phyloP scores from a whole-genome alignment of 2,797 vertebrate species.

The Pagetopsis macropterus region DNA sequence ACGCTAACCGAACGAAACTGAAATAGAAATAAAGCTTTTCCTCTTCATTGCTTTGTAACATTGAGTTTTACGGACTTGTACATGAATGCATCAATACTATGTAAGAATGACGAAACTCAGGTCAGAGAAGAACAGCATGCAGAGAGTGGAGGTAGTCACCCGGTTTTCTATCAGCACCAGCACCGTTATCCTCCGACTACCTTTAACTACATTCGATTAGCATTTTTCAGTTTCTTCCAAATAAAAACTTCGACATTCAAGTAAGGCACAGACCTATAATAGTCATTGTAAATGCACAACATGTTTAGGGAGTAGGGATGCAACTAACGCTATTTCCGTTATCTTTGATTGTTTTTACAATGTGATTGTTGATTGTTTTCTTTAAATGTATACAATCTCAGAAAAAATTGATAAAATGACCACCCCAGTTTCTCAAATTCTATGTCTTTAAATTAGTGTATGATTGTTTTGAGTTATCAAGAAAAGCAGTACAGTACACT shows the following conservation, averaged over 20 bases:
- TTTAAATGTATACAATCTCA: too few species aligned
- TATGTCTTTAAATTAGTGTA: too few species aligned
- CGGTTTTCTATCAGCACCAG: not conserved
- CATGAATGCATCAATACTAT: constrained; percentile 35
- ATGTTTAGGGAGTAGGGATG: not conserved
- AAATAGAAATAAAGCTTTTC: not conserved
- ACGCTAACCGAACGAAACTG: not conserved
- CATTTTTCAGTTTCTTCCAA: not conserved
- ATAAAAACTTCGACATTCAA: not conserved
- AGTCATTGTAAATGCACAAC: not conserved
- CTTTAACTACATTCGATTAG: accelerated
- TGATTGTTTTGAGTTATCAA: too few species aligned
- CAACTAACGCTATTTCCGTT: not conserved
- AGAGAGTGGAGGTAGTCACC: not conserved
- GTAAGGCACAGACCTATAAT: constrained; percentile 29
- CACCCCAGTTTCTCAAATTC: too few species aligned
- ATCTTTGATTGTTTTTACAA: too few species aligned
- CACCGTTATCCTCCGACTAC: not conserved
- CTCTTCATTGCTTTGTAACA: accelerated
- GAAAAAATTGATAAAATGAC: too few species aligned
- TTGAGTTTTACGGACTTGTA: accelerated
- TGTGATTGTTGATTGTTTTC: too few species aligned
- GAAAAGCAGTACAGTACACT: too few species aligned
- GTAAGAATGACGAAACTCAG: constrained; percentile 28
- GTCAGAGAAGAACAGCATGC: not conserved